Percentiles rank a stretch among this genome's conserved stretches.
These are phyloP conservation scores for Thera britannica DNA, from an alignment of 2,888 invertebrate genomes.

Conservation along the genomic window DNA sequence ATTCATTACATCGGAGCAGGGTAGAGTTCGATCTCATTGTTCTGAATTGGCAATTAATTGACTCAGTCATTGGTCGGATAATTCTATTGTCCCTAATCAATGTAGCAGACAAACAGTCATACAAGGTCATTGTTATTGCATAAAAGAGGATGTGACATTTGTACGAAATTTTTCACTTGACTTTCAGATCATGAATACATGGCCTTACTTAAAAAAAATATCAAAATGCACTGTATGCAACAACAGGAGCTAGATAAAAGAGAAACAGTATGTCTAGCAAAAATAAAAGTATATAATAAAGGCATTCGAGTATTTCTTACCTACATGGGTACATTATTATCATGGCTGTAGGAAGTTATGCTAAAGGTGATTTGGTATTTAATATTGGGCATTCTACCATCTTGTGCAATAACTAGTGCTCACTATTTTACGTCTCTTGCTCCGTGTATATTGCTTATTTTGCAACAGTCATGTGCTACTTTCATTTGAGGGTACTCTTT, in stretches of 20 bases:
- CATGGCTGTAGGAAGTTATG: not conserved
- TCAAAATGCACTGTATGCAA: too few species aligned
- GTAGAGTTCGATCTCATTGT: conserved; percentile 41
- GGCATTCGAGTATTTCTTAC: too few species aligned
- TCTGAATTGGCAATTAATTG: conserved; percentile 50
- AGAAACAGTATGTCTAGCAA: too few species aligned
- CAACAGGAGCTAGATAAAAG: too few species aligned
- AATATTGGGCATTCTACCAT: not conserved
- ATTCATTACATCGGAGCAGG: conserved; percentile 45
- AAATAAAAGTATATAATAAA: too few species aligned
- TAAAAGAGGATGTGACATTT: conserved; percentile 19
- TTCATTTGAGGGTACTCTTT: conserved; percentile 20
- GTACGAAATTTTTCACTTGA: conserved; percentile 2
- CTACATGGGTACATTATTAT: not conserved
- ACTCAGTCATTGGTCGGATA: conserved; percentile 44
- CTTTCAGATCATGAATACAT: not conserved
- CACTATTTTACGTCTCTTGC: conserved; percentile 12
- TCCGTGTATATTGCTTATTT: conserved; percentile 21
- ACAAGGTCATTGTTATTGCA: conserved; percentile 51
- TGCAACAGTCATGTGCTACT: conserved; percentile 24
- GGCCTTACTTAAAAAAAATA: not conserved
- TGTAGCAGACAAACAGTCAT: conserved; percentile 32
- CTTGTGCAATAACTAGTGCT: conserved; percentile 10
- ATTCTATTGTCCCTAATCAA: conserved; percentile 53
- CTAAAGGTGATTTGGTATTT: not conserved